These are phyloP conservation scores for Tympanoctomys barrerae DNA, from an alignment of 2,797 vertebrate species.

Conservation along the genomic window DNA sequence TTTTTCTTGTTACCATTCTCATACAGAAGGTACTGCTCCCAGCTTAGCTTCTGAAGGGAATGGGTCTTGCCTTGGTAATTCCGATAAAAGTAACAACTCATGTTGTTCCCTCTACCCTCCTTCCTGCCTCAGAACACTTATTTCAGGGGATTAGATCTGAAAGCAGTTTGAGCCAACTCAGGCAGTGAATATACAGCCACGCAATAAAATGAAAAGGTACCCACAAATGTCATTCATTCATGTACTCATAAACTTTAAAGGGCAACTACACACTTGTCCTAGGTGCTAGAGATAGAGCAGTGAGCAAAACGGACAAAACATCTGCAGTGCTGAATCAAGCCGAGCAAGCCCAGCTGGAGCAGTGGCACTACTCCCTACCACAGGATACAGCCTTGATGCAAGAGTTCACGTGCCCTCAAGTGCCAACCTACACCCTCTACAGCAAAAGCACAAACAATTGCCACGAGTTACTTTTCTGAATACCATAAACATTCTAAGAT, in stretches of 20 bases:
- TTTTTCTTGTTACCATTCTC: slow-evolving; percentile 48
- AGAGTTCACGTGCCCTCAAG: not conserved
- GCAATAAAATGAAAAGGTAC: slow-evolving; percentile 19
- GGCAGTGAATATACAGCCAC: not conserved
- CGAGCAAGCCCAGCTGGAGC: not conserved
- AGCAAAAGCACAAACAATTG: slow-evolving; percentile 39
- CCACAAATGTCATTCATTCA: not conserved
- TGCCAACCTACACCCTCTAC: not conserved
- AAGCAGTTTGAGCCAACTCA: slow-evolving; percentile 31
- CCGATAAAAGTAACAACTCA: not conserved
- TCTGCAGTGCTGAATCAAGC: not conserved
- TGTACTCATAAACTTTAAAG: not conserved
- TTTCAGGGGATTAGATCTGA: not conserved
- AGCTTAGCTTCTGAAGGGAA: slow-evolving; percentile 5
- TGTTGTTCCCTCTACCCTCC: not conserved
- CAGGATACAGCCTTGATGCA: not conserved
- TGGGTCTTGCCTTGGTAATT: slow-evolving; percentile 30
- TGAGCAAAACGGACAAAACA: slow-evolving; percentile 23
- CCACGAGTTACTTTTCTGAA: slow-evolving; percentile 5
- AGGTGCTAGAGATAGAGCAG: not conserved
- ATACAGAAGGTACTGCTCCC: slow-evolving; percentile 61
- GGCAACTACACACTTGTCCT: not conserved
- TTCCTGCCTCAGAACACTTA: not conserved
- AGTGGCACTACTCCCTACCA: not conserved
- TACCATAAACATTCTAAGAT: slow-evolving; percentile 16